phyloP scores from a whole-genome alignment of 2,888 invertebrate genomes.

The Pinctada fucata region DNA sequence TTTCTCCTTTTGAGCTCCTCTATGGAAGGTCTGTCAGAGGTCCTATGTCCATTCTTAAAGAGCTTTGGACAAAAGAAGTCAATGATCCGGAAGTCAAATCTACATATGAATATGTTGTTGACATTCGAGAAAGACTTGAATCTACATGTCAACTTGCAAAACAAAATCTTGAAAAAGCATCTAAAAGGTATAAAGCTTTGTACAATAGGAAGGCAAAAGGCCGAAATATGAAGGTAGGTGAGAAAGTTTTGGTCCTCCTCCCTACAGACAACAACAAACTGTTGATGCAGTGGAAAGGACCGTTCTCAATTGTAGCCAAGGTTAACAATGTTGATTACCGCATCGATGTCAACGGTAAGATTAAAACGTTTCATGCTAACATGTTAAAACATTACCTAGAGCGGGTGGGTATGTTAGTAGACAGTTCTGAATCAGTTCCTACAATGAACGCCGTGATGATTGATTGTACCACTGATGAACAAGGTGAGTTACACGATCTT shows the following conservation, averaged over 20 bases:
- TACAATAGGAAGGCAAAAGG: slow-evolving; percentile 38
- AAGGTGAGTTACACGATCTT: too few species aligned
- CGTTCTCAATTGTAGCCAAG: too few species aligned
- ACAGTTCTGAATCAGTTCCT: too few species aligned
- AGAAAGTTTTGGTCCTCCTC: slow-evolving; percentile 44
- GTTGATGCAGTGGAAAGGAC: too few species aligned
- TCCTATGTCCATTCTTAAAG: slow-evolving; percentile 44
- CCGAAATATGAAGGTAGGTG: slow-evolving; percentile 32
- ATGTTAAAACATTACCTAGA: too few species aligned
- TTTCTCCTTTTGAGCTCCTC: slow-evolving; percentile 44
- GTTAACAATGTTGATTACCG: too few species aligned
- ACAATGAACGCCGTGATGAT: too few species aligned
- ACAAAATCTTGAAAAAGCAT: slow-evolving; percentile 24
- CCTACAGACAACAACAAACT: too few species aligned
- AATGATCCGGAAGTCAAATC: slow-evolving; percentile 28
- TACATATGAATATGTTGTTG: slow-evolving; percentile 29
- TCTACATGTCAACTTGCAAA: slow-evolving; percentile 33
- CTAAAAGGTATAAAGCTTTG: slow-evolving; percentile 15
- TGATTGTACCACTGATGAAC: too few species aligned
- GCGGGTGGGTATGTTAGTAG: too few species aligned
- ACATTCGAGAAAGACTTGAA: slow-evolving; percentile 30
- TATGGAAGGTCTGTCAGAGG: slow-evolving; percentile 45
- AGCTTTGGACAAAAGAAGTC: slow-evolving; percentile 40
- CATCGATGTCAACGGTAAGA: too few species aligned
- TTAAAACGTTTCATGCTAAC: too few species aligned